Conservation (phyloP, 2,888 invertebrate genomes). For the Celastrina argiolus region DNA sequence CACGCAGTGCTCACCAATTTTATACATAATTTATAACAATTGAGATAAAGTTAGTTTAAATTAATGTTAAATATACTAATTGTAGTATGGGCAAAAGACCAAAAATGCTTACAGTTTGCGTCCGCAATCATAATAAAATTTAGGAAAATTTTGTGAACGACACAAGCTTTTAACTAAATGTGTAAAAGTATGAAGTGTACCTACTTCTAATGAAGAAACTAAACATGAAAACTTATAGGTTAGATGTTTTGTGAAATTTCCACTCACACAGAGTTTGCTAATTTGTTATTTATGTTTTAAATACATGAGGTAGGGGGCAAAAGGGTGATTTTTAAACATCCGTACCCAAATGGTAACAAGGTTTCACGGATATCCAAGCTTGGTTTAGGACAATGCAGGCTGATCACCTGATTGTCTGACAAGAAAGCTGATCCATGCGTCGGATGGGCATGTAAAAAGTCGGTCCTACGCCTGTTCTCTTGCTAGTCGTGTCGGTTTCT, state of each 20-base stretch:
- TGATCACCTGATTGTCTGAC: too few relatives aligned
- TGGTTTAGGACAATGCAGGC: too few relatives aligned
- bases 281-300: too few relatives aligned
- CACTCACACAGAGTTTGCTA: too few relatives aligned
- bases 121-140: background rate
- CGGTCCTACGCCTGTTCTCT: too few relatives aligned
- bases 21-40: background rate
- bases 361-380: too few relatives aligned
- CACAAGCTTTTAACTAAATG: background rate
- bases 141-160: background rate
- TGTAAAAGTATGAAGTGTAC: background rate
- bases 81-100: slow-evolving; percentile 17
- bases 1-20: background rate
- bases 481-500: too few relatives aligned
- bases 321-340: too few relatives aligned
- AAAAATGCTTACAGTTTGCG: background rate
- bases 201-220: background rate
- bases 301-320: too few relatives aligned
- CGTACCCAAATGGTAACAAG: too few relatives aligned
- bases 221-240: background rate
- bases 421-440: too few relatives aligned
- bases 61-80: slow-evolving; percentile 16
- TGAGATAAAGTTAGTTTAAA: background rate
- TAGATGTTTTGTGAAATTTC: background rate
- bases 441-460: too few relatives aligned